phyloP scores from a whole-genome alignment of 2,113 vertebrate genomes.

The Cebus imitator region DNA sequence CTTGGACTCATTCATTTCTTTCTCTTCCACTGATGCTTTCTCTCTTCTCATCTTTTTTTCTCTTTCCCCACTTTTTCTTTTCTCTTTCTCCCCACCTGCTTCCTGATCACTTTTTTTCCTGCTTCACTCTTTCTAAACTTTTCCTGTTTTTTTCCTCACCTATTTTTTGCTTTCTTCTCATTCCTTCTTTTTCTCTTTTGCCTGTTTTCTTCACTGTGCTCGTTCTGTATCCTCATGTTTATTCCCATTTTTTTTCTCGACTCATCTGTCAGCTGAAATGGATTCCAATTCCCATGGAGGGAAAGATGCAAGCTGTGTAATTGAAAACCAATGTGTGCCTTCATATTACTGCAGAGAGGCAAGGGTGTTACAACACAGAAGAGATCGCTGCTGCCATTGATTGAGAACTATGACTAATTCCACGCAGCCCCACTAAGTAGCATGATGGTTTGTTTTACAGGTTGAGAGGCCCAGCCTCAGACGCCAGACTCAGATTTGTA shows the following conservation, averaged over 20 bases:
- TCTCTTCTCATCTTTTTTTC: not conserved
- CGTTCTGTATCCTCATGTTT: not conserved
- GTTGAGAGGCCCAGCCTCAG: not conserved
- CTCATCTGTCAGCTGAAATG: not conserved
- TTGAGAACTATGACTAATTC: accelerated
- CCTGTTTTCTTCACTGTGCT: accelerated
- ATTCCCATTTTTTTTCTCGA: not conserved
- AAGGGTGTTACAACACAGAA: not conserved
- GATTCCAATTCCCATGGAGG: not conserved
- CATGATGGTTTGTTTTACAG: not conserved
- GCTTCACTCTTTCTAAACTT: not conserved
- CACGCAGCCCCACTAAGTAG: not conserved
- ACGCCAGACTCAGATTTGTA: not conserved
- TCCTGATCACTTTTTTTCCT: not conserved
- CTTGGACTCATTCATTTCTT: not conserved
- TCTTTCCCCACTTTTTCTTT: not conserved
- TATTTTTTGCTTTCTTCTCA: not conserved
- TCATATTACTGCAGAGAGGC: accelerated
- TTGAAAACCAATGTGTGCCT: accelerated
- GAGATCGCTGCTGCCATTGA: accelerated
- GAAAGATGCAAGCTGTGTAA: not conserved
- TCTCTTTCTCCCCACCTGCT: not conserved
- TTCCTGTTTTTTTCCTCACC: not conserved
- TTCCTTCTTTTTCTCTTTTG: not conserved
- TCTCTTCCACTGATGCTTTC: not conserved